Base-by-base conservation (phyloP, 2,797 vertebrate genomes). In the Huso huso region DNA sequence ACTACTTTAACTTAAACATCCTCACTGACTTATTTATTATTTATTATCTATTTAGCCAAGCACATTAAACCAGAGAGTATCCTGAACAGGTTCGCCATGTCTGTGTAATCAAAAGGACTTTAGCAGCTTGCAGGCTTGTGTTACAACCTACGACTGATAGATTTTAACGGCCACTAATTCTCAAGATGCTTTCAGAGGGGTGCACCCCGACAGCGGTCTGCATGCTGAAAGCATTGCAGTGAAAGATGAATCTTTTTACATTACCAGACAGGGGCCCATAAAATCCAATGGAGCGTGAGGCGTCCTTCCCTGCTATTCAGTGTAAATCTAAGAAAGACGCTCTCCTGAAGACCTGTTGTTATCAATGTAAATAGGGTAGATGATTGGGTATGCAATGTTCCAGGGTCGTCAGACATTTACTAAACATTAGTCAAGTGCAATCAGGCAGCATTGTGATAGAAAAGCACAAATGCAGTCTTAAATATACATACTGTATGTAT, bases 381-480 rank as follows among this genome's bases (percentile, higher is more conserved):
- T 53, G 66, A 68, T 53, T 62, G 23, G 53, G 23, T 48, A 62
- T 13, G 51, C 52, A 68, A 62, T 52, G 50, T 53, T 53, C 48
- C 66, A 51, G 66, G 48, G 6, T 18, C 12, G 7, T 60, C 49
- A 67, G 53, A 61, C 51, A 60, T 61, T 53, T 37, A 62, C 15
- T 11, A 15, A n/a, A 49, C 48, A 66, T 63, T 48, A 68, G 18
- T 51, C 60, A 51, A 58, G 13, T 11, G 55, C 55, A 58, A 58
- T 58, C 55, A 58, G 55, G 55, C 11, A 58, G 13, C 13, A 58
- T 58, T n/a, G 55, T 11, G 12, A 58, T n/a, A 10, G 55, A 10
- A 58, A n/a, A 58, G 6, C 6, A 7, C 13, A 13, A n/a, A n/a
- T 58, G 6, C 11, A 58, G 13, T 6, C 12, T 58, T 6, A 58